Evolutionary conservation across 2,888 invertebrate species (phyloP).

Genomic region (Drosophila formosana): DNA sequence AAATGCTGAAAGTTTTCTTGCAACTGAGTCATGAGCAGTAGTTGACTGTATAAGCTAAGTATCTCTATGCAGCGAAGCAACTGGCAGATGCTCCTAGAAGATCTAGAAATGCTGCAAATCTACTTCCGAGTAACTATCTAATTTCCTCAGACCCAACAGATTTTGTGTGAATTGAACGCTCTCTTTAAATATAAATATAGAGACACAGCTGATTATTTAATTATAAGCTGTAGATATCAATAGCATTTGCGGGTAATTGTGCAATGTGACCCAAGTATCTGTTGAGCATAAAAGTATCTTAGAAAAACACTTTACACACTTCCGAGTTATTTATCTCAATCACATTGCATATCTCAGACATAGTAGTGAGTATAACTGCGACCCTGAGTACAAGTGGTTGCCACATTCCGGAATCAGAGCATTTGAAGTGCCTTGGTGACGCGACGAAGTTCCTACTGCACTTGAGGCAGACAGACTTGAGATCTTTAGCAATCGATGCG

Average conservation of each 20-base stretch:
- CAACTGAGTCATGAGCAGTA: neutral
- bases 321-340: neutral
- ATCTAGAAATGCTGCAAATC: too few species aligned
- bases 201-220: too few species aligned
- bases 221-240: too few species aligned
- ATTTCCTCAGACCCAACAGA: too few species aligned
- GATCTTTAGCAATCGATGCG: constrained; percentile 12
- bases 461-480: constrained; percentile 25
- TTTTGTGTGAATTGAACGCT: too few species aligned
- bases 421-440: constrained; percentile 15
- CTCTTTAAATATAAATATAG: too few species aligned
- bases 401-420: constrained; percentile 4
- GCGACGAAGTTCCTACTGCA: constrained; percentile 13
- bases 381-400: constrained; percentile 3
- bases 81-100: too few species aligned
- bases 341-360: neutral
- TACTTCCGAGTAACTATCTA: too few species aligned
- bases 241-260: too few species aligned
- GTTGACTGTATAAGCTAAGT: too few species aligned
- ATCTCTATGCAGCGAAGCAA: too few species aligned
- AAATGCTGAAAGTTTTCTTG: neutral
- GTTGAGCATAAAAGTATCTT: neutral
- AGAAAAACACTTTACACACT: neutral
- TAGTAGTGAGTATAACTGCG: neutral
- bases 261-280: neutral